Evolutionary conservation across 2,888 invertebrate species (phyloP), one percentile per base, ranked within the genome.

Genomic region (Neoitamus cyanurus): DNA sequence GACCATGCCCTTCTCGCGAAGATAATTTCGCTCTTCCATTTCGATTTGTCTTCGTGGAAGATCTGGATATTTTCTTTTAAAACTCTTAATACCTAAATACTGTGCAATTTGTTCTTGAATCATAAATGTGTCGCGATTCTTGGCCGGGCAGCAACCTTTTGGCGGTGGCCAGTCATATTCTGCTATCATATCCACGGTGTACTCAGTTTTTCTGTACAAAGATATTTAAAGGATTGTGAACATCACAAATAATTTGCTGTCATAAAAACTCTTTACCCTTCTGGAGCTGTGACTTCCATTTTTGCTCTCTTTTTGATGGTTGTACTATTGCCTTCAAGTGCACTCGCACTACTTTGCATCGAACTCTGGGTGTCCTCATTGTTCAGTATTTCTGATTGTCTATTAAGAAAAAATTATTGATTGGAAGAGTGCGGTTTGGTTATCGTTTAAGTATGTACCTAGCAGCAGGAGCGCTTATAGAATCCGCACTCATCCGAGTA

Each of bases 81-180:
- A 99, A 85, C 98, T 98, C 90, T 98, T 98, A 37, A 99, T 96
- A 48, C 96, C 97, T 86, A 99, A 93, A 92, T 96, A 98, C 90
- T 98, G 96, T 0, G 98, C 97, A 86, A 99, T 96, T 96, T 94
- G 99, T 90, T 99, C 99, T 91, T 99, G 98, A 85, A 99, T 94
- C 96, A 98, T 97, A 92, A 95, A 97, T 78, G 96, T 96, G 88
- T 98, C 96, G 77, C 94, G 90, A 88, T 90, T 90, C 84, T 90
- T 90, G 7, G 94, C 87, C 90, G 93, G 88, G 92, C 93, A 91
- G 86, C 91, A 90, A 30, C 91, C 91, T 83, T 92, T 89, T 89
- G 92, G 94, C 36, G 93, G 93, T 5, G 97, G 97, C 99, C 99
- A 99, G 88, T 95, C 96, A 90, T 99, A 99, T 90, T 99, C 98